phyloP scores from a whole-genome alignment of 2,797 vertebrate genomes.

The Xiphophorus birchmanni region DNA sequence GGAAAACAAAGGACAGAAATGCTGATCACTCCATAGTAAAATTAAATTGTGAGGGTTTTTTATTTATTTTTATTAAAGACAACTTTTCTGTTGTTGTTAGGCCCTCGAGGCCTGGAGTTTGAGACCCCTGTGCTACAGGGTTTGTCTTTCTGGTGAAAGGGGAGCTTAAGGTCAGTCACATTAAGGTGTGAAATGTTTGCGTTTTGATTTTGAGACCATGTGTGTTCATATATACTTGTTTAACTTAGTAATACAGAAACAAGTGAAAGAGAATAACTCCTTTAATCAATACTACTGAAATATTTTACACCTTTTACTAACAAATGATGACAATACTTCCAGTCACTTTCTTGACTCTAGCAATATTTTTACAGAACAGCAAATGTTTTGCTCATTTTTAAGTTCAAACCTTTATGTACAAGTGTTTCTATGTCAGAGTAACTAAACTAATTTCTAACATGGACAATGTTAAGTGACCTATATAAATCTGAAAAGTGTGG shows the following conservation, averaged over 20 bases:
- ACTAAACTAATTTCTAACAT: not conserved
- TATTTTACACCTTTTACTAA: not conserved
- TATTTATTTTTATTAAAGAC: not conserved
- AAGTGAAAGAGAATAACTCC: not conserved
- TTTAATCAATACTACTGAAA: not conserved
- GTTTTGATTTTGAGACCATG: not conserved
- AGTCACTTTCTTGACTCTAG: not conserved
- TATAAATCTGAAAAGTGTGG: not conserved
- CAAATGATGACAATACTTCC: not conserved
- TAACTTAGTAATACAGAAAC: not conserved
- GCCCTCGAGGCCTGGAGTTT: too few relatives aligned
- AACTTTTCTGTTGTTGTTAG: not conserved
- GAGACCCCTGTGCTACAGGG: not conserved
- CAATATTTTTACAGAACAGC: not conserved
- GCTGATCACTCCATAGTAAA: not conserved
- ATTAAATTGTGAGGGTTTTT: not conserved
- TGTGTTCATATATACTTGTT: not conserved
- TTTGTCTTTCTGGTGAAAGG: not conserved
- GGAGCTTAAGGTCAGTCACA: not conserved
- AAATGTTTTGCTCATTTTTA: not conserved
- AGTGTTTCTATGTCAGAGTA: not conserved
- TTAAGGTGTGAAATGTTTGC: not conserved
- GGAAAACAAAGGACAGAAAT: constrained; percentile 15
- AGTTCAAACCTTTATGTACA: too few relatives aligned
- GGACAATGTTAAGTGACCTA: not conserved